Conservation (phyloP, 2,797 vertebrate species). For the Lacerta bilineata region DNA sequence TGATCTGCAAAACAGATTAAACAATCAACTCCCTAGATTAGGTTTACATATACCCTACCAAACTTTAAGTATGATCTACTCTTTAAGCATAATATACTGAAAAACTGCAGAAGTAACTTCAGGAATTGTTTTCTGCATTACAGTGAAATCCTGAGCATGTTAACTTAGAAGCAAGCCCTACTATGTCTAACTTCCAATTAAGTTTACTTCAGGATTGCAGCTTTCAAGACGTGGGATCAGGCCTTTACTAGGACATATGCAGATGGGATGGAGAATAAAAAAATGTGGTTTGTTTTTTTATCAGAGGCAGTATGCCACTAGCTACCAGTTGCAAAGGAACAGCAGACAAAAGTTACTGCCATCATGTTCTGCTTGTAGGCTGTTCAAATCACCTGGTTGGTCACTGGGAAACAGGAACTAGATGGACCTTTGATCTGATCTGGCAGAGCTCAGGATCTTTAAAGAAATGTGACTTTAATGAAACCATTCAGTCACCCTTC, state of each 20-base stretch:
- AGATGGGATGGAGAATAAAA: background rate
- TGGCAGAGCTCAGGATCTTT: no score
- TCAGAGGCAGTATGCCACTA: no score
- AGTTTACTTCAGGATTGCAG: background rate
- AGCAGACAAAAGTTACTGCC: no score
- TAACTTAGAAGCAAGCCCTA: background rate
- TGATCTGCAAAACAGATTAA: constrained; percentile 18
- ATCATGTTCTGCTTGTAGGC: no score
- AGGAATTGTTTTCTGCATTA: background rate
- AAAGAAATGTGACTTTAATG: no score
- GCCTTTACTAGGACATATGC: background rate
- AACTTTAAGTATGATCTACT: background rate
- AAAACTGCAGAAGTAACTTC: background rate
- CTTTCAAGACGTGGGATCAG: background rate
- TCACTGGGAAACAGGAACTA: no score
- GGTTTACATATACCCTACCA: background rate
- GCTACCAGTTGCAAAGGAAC: no score
- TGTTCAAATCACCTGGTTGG: no score
- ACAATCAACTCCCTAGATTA: background rate
- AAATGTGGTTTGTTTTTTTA: no score
- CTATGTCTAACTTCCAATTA: background rate
- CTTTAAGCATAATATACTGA: background rate
- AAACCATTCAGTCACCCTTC: no score
- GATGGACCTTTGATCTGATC: no score
- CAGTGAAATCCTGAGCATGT: background rate